These are phyloP conservation scores for Cettia cetti DNA, from an alignment of 2,113 vertebrate genomes.

Conservation along the genomic window DNA sequence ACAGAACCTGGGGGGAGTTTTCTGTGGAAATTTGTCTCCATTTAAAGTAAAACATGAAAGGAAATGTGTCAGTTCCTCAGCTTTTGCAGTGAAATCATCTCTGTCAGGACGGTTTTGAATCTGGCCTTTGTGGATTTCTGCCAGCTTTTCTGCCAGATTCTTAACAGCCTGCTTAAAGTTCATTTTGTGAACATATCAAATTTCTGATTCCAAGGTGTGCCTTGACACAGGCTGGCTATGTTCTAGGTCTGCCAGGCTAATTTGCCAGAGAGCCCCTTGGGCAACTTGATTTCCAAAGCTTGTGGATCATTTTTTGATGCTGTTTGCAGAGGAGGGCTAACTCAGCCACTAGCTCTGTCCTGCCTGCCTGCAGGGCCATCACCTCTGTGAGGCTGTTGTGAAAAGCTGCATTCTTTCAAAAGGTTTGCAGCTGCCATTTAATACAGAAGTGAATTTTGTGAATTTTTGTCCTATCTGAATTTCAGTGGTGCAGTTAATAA, in stretches of 20 bases:
- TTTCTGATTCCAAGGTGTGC: neutral
- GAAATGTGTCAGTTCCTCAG: conserved; percentile 53
- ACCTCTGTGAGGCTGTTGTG: neutral
- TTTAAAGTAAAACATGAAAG: conserved; percentile 40
- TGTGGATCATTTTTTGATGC: neutral
- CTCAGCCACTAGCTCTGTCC: neutral
- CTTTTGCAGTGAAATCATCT: neutral
- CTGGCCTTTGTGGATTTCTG: neutral
- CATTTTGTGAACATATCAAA: neutral
- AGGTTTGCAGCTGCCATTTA: neutral
- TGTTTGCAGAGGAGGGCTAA: neutral
- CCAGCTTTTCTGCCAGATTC: neutral
- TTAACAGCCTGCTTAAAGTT: neutral
- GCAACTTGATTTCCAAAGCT: neutral
- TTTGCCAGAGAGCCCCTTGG: neutral
- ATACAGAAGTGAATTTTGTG: neutral
- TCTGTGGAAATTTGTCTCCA: neutral
- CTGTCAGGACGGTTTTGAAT: neutral
- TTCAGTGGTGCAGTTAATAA: neutral
- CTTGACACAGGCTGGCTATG: neutral
- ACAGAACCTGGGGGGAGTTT: neutral
- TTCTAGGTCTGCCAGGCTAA: neutral
- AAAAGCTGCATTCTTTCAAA: neutral
- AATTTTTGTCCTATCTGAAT: neutral
- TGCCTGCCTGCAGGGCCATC: neutral